Evolutionary conservation across 1,140 invertebrate species (phyloP).

Genomic region (Drosophila lacteicornis): DNA sequence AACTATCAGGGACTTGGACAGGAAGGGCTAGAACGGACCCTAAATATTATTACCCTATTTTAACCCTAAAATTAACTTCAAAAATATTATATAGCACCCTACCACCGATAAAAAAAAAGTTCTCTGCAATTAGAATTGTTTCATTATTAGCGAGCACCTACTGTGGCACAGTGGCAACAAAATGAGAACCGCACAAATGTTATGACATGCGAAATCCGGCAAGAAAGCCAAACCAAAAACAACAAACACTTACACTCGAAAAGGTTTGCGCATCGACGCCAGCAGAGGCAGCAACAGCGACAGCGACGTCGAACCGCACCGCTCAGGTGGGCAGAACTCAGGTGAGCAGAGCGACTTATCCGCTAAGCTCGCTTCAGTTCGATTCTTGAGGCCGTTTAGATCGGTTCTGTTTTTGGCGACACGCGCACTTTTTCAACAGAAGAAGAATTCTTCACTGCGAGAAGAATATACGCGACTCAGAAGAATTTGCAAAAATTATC

Average conservation of each 20-base stretch:
- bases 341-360: constrained; percentile 33
- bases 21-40: too few species aligned
- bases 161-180: constrained; percentile 28
- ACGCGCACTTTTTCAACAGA: constrained; percentile 30
- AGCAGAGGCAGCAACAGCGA: constrained; percentile 1
- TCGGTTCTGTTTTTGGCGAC: constrained; percentile 76
- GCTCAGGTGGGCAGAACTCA: constrained; percentile 27
- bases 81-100: too few species aligned
- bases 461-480: constrained; percentile 19
- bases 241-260: constrained; percentile 55
- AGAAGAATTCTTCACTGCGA: constrained; percentile 18
- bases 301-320: constrained; percentile 1
- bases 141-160: constrained; percentile 17
- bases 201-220: constrained; percentile 76
- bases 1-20: too few species aligned
- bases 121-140: constrained; percentile 2
- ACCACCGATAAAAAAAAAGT: too few species aligned
- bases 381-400: constrained; percentile 84
- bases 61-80: background rate
- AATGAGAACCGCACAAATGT: constrained; percentile 42
- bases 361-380: constrained; percentile 73
- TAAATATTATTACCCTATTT: too few species aligned
- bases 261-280: constrained; percentile 68
- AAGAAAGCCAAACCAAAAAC: constrained; percentile 61
- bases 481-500: constrained; percentile 21